Evolutionary conservation across 1,140 invertebrate genomes (phyloP).

Genomic region (Aricia agestis): DNA sequence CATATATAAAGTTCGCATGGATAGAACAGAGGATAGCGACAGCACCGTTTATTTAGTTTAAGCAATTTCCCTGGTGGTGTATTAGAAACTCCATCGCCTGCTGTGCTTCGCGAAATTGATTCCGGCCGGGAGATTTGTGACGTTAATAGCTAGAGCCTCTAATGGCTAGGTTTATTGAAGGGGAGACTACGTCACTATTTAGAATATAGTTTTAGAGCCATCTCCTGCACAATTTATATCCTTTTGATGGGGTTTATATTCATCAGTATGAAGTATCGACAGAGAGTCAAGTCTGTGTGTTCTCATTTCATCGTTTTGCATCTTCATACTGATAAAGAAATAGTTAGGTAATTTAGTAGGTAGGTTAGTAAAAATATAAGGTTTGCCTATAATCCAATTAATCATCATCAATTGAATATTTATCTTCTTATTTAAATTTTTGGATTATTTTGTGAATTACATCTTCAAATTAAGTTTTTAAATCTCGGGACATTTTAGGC

Average conservation of each 20-base stretch:
- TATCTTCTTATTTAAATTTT: no score
- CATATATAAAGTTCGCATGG: no score
- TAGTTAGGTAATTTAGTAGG: no score
- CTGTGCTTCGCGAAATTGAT: background rate
- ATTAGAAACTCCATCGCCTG: background rate
- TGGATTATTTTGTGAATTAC: no score
- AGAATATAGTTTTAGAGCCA: background rate
- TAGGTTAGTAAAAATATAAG: no score
- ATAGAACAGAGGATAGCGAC: background rate
- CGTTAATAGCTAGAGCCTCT: background rate
- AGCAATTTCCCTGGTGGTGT: background rate
- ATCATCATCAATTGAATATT: no score
- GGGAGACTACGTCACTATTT: background rate
- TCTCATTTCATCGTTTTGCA: no score
- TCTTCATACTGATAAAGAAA: no score
- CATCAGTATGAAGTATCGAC: background rate
- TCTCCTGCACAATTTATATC: background rate
- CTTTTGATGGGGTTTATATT: background rate
- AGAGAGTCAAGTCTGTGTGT: background rate
- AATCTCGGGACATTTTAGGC: no score
- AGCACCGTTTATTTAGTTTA: background rate
- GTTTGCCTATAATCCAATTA: no score
- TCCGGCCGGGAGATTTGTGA: background rate
- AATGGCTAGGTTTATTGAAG: background rate
- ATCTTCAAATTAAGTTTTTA: no score